Conservation (phyloP, 2,113 vertebrate species). For the Fulmarus glacialis region DNA sequence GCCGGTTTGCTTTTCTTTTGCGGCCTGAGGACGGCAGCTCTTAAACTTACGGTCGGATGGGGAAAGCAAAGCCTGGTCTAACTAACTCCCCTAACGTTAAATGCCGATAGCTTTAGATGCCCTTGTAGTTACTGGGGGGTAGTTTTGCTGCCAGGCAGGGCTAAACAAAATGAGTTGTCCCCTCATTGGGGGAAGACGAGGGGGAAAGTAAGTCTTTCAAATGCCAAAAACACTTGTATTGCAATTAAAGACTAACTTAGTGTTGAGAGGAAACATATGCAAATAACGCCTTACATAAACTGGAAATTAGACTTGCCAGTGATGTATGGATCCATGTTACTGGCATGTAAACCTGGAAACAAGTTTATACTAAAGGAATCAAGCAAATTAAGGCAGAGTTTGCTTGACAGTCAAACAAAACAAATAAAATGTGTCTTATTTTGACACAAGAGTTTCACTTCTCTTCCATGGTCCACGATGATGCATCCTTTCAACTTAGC, state of each 20-base stretch:
- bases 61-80: not conserved
- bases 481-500: fast-evolving
- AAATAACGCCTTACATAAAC: fast-evolving
- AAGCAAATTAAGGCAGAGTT: not conserved
- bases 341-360: not conserved
- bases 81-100: fast-evolving
- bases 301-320: not conserved
- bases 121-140: fast-evolving
- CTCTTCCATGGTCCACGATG: not conserved
- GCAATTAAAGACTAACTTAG: not conserved
- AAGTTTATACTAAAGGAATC: not conserved
- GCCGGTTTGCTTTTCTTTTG: not conserved
- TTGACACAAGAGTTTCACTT: not conserved
- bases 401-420: not conserved
- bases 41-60: fast-evolving
- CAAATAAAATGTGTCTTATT: not conserved
- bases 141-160: too few species aligned
- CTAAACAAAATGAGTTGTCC: not conserved
- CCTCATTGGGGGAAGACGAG: not conserved
- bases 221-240: fast-evolving
- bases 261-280: not conserved
- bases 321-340: fast-evolving
- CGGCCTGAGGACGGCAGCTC: not conserved
- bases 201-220: not conserved
- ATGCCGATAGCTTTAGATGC: not conserved